Percentiles rank a stretch among this genome's conserved stretches.
phyloP scores from a whole-genome alignment of 2,888 invertebrate genomes.

The Drosophila lutescens region DNA sequence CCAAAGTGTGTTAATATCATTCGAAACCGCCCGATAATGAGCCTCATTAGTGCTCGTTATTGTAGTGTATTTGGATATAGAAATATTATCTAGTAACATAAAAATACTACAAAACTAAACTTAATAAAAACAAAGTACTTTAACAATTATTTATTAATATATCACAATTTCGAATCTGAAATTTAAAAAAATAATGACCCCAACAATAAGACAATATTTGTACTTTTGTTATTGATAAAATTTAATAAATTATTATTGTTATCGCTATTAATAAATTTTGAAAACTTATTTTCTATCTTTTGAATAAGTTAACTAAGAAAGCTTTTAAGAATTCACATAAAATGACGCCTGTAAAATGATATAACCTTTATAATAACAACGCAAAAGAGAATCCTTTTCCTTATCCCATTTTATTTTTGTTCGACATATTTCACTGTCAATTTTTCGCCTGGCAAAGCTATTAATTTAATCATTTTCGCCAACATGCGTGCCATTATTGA shows the following conservation, averaged over 20 bases:
- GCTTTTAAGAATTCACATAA: background rate
- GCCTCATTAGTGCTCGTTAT: background rate
- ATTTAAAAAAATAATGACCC: no score
- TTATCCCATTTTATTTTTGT: background rate
- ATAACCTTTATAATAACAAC: slow-evolving; percentile 2
- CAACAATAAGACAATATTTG: no score
- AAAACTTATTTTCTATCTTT: no score
- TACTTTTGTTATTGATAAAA: no score
- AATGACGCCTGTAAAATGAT: background rate
- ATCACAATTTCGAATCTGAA: no score
- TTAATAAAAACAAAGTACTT: no score
- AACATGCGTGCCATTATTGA: slow-evolving; percentile 59
- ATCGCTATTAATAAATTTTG: no score
- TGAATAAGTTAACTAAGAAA: background rate
- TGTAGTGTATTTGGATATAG: background rate
- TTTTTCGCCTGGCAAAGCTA: slow-evolving; percentile 23
- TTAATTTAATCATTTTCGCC: slow-evolving; percentile 39
- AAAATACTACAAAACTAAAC: no score
- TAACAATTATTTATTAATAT: no score
- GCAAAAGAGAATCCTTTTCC: slow-evolving; percentile 2
- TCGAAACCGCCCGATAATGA: slow-evolving; percentile 1
- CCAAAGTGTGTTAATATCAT: slow-evolving; percentile 11
- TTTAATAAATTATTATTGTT: no score
- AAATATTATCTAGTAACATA: background rate
- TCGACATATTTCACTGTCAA: slow-evolving; percentile 23